Base-by-base conservation (phyloP, 23 tunicate species). In the Styela plicata region DNA sequence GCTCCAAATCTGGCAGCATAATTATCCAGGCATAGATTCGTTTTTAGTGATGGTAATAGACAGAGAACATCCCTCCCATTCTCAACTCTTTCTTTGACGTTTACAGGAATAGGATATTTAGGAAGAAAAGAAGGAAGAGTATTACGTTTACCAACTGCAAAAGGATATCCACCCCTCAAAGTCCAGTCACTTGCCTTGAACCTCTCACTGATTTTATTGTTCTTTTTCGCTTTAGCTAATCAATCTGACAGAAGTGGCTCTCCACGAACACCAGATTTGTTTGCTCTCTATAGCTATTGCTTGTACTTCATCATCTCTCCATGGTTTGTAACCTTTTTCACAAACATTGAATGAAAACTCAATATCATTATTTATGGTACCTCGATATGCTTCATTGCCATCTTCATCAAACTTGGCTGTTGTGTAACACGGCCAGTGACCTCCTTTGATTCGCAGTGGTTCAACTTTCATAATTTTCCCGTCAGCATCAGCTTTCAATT, bases 121-220 rank as follows among this genome's bases (percentile, higher is more conserved):
- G 98, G 98, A 2, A 93, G 88, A 82, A 93, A 93, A 18, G 98
- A 93, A 19, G 98, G 98, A 33, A 84, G 13, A 52, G 68, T 25
- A 37, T n/a, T 17, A 27, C 61, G 30, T 66, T 35, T 61, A 89
- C 87, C 36, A 24, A 24, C 65, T 23, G 35, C 87, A 83, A 33
- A 27, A 5, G 80, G 85, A 26, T 80, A 66, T 36, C 83, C 85
- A 26, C 98, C 98, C 63, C 92, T 30, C 30, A 93, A 36, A 63
- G 78, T 74, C 98, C 98, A 93, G n/a, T 24, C 17, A 22, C 77
- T 36, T 25, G 52, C 32, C 52, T 79, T 31, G 31, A 44, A 26
- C 10, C 1, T 31, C 84, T 17, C 10, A 17, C 19, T 20, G 62
- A 0, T 33, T 61, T 26, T 20, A 0, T 3, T 25, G 20, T 34